Evolutionary conservation across 2,888 invertebrate genomes (phyloP), one percentile per base, ranked within the genome.

Genomic region (Helobdella robusta): DNA sequence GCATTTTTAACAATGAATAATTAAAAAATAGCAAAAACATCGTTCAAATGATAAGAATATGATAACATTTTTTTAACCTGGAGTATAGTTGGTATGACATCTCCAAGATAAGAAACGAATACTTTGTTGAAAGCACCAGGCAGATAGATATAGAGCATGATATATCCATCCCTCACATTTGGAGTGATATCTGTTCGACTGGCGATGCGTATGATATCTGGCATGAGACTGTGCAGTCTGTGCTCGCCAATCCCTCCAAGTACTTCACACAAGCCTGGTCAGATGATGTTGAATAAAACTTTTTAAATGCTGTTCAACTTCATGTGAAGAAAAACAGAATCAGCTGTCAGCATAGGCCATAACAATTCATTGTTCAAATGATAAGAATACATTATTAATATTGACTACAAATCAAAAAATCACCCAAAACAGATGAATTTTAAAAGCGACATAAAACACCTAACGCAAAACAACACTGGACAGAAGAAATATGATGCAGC

Each of bases 71-170:
- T 25, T 34, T 48, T 23, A n/a, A 83, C 83, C 78, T 93, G 91
- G 36, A 98, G 83, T 72, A 98, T 94, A 0, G 95, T 93, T 79
- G 91, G 94, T 75, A 98, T 91, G 73, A 98, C 95, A 78, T 91
- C 90, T 0, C 94, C 89, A 75, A 95, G 89, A 81, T 95, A 99
- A 0, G 89, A 90, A 0, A 89, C 88, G 81, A 99, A 99, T 77
- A 92, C 91, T 70, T 87, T 86, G 5, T 91, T 91, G 82, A 99
- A 97, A 15, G 94, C 93, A 68, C 88, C 88, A 2, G 98, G 98
- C 87, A 98, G 89, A 82, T 97, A 99, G 76, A 98, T 97, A 80
- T 95, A 99, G 91, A 98, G 92, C 92, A 98, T 94, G 69, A 99
- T 94, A 82, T 99, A 99, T 52, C 98, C 98, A 82, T 98, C 98